Base-by-base conservation (phyloP, 2,113 vertebrate species). In the Porphyrio hochstetteri region DNA sequence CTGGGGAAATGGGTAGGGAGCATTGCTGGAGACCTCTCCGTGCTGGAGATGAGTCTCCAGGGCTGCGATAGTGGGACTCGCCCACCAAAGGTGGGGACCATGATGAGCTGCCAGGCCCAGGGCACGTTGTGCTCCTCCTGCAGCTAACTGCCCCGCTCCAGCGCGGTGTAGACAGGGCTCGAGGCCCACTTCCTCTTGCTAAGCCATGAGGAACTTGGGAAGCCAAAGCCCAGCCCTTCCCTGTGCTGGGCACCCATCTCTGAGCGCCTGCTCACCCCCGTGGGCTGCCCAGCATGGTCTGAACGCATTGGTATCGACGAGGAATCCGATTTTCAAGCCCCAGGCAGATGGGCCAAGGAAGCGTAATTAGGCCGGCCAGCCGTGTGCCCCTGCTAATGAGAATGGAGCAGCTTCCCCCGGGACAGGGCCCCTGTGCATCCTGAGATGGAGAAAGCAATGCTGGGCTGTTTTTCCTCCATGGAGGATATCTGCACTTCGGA, bases 321-420 rank as follows among this genome's bases (percentile, higher is more conserved):
- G 1, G 59, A 78, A 91, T 97, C 98, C 95, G 67, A 93, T 97
- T 82, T 90, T 28, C 88, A 16, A 89, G 96, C 23, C 61, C 31
- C 70, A 28, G 94, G 89, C 95, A 95, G 95, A 57, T 14, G 17
- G 82, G 83, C 44, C 72, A 27, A 67, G 94, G 93, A 94, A 84
- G 89, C 96, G 95, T 86, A 92, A 97, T 93, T 82, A 46, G 4
- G 13, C 12, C 13, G 42, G 61, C 9, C 61, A 55, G 76, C 68
- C 69, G 3, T 2, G 74, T 68, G 95, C 82, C 83, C 61, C 90
- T 40, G 70, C 88, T 95, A n/a, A 95, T 82, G 91, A 55, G 78
- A 82, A 95, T 6, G 7, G 77, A 93, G n/a, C 78, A 50, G 77
- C 69, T 81, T 90, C 91, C 82, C 92, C 6, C 38, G 77, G 95